Base-by-base conservation (phyloP, 2,797 vertebrate species). In the Champsocephalus esox region DNA sequence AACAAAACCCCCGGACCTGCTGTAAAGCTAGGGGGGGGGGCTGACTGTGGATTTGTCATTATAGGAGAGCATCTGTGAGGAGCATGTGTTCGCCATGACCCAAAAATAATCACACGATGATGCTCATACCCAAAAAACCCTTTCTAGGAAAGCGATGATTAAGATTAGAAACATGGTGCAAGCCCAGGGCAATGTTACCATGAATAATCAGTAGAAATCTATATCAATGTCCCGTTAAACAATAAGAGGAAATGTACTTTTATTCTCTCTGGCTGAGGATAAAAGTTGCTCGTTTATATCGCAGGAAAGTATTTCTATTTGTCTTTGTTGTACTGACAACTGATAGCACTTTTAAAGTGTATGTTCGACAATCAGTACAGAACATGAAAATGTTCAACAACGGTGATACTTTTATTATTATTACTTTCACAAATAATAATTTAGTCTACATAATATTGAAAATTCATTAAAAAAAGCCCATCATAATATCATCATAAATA, bases 91-190 rank as follows among this genome's bases (percentile, higher is more conserved):
- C 62, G 32, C 75, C 56, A 72, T 66, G 57, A 67, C 81, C 80
- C 80, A 76, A 85, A 91, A 87, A 87, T 77, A 89, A 91, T 65
- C 71, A 73, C 87, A 87, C 77, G 81, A 88, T 66, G 66, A 76
- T 50, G 77, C 63, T 83, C 71, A 74, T 17, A 54, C 44, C 75
- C 50, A 48, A 77, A 77, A 84, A 69, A 16, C 19, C 70, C 75
- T 83, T 90, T 90, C 89, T 81, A 90, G 85, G 86, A 93, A 90
- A 86, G 58, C 2, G 73, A 78, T 70, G 65, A 84, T 88, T 63
- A 70, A 79, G 71, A 89, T 82, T 80, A 84, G 75, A 90, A 19
- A 19, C 19, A 19, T 19, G 19, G 19, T 19, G 19, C 73, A 64
- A 6, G 80, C 77, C 77, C 38, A 4, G 50, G 62, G 73, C 62